Evolutionary conservation across 2,888 invertebrate genomes (phyloP).

Genomic region (Malacosoma neustria): DNA sequence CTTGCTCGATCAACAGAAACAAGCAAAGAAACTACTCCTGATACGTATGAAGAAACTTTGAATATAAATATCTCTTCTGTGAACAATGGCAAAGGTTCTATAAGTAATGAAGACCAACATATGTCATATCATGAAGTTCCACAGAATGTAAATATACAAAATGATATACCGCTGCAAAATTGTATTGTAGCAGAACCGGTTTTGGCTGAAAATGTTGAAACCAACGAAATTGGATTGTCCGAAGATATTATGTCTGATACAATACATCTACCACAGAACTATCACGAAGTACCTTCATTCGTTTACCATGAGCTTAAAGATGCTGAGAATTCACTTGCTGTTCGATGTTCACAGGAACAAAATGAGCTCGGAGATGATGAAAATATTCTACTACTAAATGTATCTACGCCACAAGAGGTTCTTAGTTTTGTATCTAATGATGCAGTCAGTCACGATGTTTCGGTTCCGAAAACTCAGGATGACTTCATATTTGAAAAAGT

Average conservation of each 20-base stretch:
- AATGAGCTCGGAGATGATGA: too few species aligned
- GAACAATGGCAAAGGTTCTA: background rate
- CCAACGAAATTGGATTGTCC: constrained; percentile 3
- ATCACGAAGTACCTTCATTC: constrained; percentile 30
- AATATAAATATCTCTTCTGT: too few species aligned
- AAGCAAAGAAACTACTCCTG: constrained; percentile 14
- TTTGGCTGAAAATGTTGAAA: constrained; percentile 3
- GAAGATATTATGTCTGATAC: background rate
- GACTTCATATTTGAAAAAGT: too few species aligned
- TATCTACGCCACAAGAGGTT: too few species aligned
- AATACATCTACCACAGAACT: constrained; percentile 2
- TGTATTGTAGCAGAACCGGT: constrained; percentile 4
- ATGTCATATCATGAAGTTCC: too few species aligned
- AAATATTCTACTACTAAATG: too few species aligned
- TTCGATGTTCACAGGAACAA: too few species aligned
- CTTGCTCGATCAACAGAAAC: constrained; percentile 16
- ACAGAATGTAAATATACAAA: constrained; percentile 1
- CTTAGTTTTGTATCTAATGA: too few species aligned
- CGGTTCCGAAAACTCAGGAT: too few species aligned
- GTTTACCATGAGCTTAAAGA: constrained; percentile 37
- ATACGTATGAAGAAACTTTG: constrained; percentile 4
- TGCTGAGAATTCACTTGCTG: constrained; percentile 32
- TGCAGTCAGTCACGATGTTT: too few species aligned
- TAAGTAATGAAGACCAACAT: background rate
- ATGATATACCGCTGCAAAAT: constrained; percentile 9